Evolutionary conservation across 2,113 vertebrate genomes (phyloP).

Genomic region (Trichomycterus rosablanca): DNA sequence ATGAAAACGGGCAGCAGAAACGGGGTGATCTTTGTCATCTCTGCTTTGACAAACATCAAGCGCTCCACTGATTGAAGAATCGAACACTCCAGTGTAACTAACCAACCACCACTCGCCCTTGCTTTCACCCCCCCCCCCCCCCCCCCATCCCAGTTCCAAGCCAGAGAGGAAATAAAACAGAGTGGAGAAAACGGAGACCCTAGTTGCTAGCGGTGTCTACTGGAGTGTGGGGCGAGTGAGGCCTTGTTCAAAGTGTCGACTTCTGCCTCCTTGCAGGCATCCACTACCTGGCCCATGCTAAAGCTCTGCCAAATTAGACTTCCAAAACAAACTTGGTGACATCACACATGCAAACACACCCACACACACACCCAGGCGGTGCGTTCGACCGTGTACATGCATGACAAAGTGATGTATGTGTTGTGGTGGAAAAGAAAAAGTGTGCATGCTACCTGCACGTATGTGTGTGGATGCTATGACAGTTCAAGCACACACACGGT

Average conservation of each 20-base stretch:
- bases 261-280: constrained; percentile 67
- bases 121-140: constrained; percentile 46
- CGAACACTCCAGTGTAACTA: constrained; percentile 58
- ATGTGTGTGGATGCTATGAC: constrained; percentile 33
- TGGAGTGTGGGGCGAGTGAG: constrained; percentile 39
- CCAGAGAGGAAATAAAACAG: constrained; percentile 44
- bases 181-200: constrained; percentile 53
- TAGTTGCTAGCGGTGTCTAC: constrained; percentile 48
- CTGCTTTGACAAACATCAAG: constrained; percentile 67
- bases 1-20: constrained; percentile 48
- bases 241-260: constrained; percentile 65
- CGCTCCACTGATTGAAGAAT: constrained; percentile 52
- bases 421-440: constrained; percentile 22
- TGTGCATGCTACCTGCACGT: constrained; percentile 33
- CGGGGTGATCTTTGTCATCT: constrained; percentile 57
- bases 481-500: constrained; percentile 21
- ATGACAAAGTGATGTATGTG: constrained; percentile 32
- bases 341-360: constrained; percentile 53
- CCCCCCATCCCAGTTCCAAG: constrained; percentile 18
- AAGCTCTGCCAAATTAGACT: constrained; percentile 75
- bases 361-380: constrained; percentile 3
- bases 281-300: constrained; percentile 73
- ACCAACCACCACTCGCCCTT: constrained; percentile 53
- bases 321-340: constrained; percentile 70
- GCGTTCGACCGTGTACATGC: constrained; percentile 35